Evolutionary conservation across 2,888 invertebrate species (phyloP).

Genomic region (Yponomeuta evonymella): DNA sequence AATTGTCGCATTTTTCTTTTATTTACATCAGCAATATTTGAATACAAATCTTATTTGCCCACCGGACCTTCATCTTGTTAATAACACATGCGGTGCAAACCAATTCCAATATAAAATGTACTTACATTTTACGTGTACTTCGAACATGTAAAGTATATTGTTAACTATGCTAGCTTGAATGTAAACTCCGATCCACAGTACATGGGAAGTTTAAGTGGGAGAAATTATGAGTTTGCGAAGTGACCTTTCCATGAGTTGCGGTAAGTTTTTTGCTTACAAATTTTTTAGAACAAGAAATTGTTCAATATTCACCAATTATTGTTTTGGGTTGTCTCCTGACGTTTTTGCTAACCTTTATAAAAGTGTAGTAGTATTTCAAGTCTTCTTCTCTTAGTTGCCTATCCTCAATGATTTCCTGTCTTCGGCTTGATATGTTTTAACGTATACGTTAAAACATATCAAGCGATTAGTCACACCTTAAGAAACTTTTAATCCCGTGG

Average conservation of each 20-base stretch:
- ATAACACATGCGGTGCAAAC: not conserved
- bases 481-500: too few relatives aligned
- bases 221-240: not conserved
- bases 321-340: too few relatives aligned
- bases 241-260: not conserved
- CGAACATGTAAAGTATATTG: not conserved
- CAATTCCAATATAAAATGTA: constrained; percentile 22
- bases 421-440: too few relatives aligned
- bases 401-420: too few relatives aligned
- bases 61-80: not conserved
- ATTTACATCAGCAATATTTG: too few relatives aligned
- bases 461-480: too few relatives aligned
- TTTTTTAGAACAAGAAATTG: not conserved
- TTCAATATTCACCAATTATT: not conserved
- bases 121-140: constrained; percentile 30
- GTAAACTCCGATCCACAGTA: constrained; percentile 53
- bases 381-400: too few relatives aligned
- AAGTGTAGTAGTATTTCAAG: too few relatives aligned
- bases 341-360: too few relatives aligned
- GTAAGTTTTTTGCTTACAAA: not conserved
- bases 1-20: too few relatives aligned
- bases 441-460: too few relatives aligned
- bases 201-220: constrained; percentile 22
- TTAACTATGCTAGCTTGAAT: constrained; percentile 42
- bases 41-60: not conserved